A percentile compares a stretch with the other conserved stretches of the same genome.
Evolutionary conservation across 2,888 invertebrate genomes (phyloP).

Genomic region (Odontomyia ornata): DNA sequence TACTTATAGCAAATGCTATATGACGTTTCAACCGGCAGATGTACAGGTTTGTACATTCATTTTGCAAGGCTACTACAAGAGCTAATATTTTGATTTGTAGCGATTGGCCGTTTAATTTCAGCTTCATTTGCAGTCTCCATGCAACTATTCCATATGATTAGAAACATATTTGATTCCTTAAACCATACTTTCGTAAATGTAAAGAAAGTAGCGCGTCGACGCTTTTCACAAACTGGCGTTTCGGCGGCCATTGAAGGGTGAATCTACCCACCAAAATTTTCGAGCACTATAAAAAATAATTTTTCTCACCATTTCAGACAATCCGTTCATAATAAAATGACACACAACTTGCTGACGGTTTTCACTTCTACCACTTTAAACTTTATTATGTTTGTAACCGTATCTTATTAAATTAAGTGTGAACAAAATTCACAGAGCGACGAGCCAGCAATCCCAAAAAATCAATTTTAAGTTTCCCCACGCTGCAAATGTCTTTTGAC

Average conservation of each 20-base stretch:
- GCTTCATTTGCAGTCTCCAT: too few relatives aligned
- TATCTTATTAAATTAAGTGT: not conserved
- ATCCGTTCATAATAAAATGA: conserved; percentile 48
- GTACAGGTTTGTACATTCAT: too few relatives aligned
- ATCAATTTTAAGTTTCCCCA: conserved; percentile 13
- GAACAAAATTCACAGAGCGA: not conserved
- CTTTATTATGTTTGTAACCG: not conserved
- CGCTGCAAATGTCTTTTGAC: conserved; percentile 8
- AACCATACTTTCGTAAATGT: too few relatives aligned
- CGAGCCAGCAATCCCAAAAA: conserved; percentile 1
- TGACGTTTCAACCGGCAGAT: too few relatives aligned
- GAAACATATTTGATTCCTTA: too few relatives aligned
- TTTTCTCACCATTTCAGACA: conserved; percentile 47
- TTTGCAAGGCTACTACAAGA: too few relatives aligned
- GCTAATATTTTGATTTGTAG: too few relatives aligned
- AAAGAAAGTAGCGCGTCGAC: too few relatives aligned
- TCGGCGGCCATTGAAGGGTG: conserved; percentile 45
- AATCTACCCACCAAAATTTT: not conserved
- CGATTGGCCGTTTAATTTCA: too few relatives aligned
- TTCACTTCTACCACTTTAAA: not conserved
- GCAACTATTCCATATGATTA: too few relatives aligned
- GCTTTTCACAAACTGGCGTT: too few relatives aligned
- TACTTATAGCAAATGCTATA: too few relatives aligned
- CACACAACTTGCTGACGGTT: not conserved
- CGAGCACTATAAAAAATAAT: not conserved